Base-by-base conservation (phyloP, 2,113 vertebrate species). In the Barnardius zonarius region DNA sequence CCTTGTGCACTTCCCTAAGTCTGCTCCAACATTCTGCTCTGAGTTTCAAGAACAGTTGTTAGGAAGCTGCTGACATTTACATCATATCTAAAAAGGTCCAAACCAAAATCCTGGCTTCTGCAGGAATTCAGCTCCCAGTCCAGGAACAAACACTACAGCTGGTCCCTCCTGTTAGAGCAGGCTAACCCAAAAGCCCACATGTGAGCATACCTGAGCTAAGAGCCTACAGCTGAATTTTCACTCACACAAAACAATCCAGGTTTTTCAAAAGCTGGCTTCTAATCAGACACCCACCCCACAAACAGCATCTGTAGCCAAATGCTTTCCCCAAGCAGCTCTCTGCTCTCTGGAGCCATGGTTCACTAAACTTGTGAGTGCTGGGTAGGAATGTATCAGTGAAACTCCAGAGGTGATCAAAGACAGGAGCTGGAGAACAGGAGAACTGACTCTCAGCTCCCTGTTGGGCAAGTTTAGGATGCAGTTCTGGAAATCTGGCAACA, bases 61-160 rank as follows among this genome's bases (percentile, higher is more conserved):
- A 88, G 87, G 90, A 94, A 94, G 94, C 78, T 95, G 94, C 69
- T 92, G 91, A 89, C 83, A 93, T 96, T 93, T 79, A 83, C 77
- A 96, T 92, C 86, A 59, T 85, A 83, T 51, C 90, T 92, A 12
- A 91, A 91, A 93, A 82, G 44, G 78, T 84, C 86, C 91, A 93
- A 95, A 89, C 1, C 10, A 73, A 96, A 96, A 93, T 92, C 92
- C 86, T 0, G 5, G 86, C 91, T 95, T 92, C 86, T 83, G 74
- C 70, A 87, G 96, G 86, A 96, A 94, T 95, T 85, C 91, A 68
- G 83, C 52, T 91, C 70, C 52, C 74, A 43, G 82, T 67, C 87
- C 87, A 93, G 75, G 70, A 67, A 94, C 88, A 93, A 77, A 54
- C 59, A 85, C 86, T 77, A 92, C 96, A 97, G 91, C 91, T 95